These are phyloP conservation scores for Dicentrarchus labrax DNA, from an alignment of 2,113 vertebrate genomes.

Conservation along the genomic window DNA sequence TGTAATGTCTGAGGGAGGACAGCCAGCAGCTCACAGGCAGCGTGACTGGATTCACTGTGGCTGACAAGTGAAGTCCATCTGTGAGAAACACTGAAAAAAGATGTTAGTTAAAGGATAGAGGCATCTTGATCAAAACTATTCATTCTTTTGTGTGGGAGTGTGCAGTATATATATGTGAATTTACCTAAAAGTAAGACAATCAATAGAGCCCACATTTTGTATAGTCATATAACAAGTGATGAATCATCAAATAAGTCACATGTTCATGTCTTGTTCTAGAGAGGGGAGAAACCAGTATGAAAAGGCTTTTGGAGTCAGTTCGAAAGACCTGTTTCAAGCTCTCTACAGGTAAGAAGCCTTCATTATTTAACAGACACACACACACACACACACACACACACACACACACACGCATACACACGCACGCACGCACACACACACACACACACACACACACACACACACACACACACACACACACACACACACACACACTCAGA, in stretches of 20 bases:
- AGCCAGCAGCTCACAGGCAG: slow-evolving; percentile 9
- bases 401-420: too few relatives aligned
- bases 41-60: slow-evolving; percentile 23
- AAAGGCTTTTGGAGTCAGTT: slow-evolving; percentile 86
- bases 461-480: background rate
- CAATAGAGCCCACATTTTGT: background rate
- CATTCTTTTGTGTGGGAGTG: background rate
- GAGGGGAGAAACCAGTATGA: slow-evolving; percentile 90
- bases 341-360: slow-evolving; percentile 89
- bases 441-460: background rate
- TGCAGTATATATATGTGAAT: background rate
- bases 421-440: too few relatives aligned
- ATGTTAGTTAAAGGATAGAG: background rate
- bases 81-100: background rate
- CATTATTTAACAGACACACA: background rate
- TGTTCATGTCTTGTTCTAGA: slow-evolving; percentile 71
- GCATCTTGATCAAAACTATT: background rate
- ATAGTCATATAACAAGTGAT: background rate
- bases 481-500: background rate
- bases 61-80: slow-evolving; percentile 30
- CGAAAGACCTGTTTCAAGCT: slow-evolving; percentile 87
- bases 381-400: background rate
- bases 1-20: slow-evolving; percentile 36
- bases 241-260: background rate
- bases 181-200: slow-evolving; percentile 1